phyloP scores from a whole-genome alignment of 2,113 vertebrate genomes.

The Xiphophorus hellerii region DNA sequence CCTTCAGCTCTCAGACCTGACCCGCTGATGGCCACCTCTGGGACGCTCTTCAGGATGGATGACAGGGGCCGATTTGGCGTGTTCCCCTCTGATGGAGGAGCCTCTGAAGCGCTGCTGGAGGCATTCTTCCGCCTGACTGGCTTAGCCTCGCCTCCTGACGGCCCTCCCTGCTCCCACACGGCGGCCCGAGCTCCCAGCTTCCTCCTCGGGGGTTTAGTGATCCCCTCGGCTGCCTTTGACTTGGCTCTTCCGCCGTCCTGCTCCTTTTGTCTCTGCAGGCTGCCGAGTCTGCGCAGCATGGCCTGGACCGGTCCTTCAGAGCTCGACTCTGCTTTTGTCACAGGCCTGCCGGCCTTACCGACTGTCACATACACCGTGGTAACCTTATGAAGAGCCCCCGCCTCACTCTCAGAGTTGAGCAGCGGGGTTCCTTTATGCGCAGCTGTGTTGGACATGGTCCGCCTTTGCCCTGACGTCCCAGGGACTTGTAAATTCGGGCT shows the following conservation, averaged over 20 bases:
- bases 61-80: constrained; percentile 70
- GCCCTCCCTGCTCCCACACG: constrained; percentile 70
- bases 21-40: constrained; percentile 49
- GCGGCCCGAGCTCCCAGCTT: constrained; percentile 78
- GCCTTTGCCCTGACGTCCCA: constrained; percentile 56
- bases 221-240: constrained; percentile 62
- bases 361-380: constrained; percentile 91
- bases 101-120: constrained; percentile 5
- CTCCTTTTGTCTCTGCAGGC: constrained; percentile 85
- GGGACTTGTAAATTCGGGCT: constrained; percentile 55
- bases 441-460: constrained; percentile 72
- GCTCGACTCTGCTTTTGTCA: constrained; percentile 57
- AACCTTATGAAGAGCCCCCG: constrained; percentile 58
- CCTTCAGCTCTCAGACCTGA: constrained; percentile 25
- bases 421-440: constrained; percentile 74
- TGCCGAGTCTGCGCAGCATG: constrained; percentile 86
- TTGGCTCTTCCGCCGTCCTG: constrained; percentile 71
- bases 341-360: constrained; percentile 74
- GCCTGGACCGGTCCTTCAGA: constrained; percentile 85
- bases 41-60: constrained; percentile 73
- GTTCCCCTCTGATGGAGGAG: constrained; percentile 49
- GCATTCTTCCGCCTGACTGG: constrained; percentile 67
- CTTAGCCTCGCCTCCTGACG: constrained; percentile 58
- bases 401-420: constrained; percentile 62
- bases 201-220: constrained; percentile 85